These are phyloP conservation scores for Ptychoptera albimana DNA, from an alignment of 2,888 invertebrate species.

Conservation along the genomic window DNA sequence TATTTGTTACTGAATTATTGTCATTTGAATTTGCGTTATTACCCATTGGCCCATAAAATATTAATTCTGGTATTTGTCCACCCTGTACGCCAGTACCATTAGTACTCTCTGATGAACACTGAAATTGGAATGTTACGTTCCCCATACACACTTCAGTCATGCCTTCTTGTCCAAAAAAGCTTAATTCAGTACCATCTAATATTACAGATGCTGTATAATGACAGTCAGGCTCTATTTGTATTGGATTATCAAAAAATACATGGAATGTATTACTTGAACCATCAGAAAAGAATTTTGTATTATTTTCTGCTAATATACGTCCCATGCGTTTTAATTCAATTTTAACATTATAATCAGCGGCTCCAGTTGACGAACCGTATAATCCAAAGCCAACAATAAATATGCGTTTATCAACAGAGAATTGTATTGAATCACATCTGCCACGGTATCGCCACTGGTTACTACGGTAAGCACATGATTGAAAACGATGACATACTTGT, in stretches of 20 bases:
- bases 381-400: constrained; percentile 92
- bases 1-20: constrained; percentile 2
- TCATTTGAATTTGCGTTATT: constrained; percentile 25
- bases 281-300: constrained; percentile 89
- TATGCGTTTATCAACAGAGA: constrained; percentile 87
- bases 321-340: constrained; percentile 86
- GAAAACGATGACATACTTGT: constrained; percentile 89
- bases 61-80: constrained; percentile 92
- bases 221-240: constrained; percentile 82
- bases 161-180: constrained; percentile 95
- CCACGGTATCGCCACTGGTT: constrained; percentile 97
- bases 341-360: constrained; percentile 86
- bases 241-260: constrained; percentile 61
- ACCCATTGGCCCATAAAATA: constrained; percentile 78
- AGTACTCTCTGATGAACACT: constrained; percentile 92
- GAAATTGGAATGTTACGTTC: constrained; percentile 90
- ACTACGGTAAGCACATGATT: constrained; percentile 89
- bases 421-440: constrained; percentile 91
- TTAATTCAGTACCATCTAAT: constrained; percentile 82
- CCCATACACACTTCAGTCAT: constrained; percentile 88
- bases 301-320: constrained; percentile 74
- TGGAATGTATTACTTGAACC: constrained; percentile 94
- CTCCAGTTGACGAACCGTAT: constrained; percentile 91
- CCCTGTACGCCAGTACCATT: constrained; percentile 96
- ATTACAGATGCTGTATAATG: constrained; percentile 94